Conservation (phyloP, 2,113 vertebrate species). For the Cephalophus harveyi region DNA sequence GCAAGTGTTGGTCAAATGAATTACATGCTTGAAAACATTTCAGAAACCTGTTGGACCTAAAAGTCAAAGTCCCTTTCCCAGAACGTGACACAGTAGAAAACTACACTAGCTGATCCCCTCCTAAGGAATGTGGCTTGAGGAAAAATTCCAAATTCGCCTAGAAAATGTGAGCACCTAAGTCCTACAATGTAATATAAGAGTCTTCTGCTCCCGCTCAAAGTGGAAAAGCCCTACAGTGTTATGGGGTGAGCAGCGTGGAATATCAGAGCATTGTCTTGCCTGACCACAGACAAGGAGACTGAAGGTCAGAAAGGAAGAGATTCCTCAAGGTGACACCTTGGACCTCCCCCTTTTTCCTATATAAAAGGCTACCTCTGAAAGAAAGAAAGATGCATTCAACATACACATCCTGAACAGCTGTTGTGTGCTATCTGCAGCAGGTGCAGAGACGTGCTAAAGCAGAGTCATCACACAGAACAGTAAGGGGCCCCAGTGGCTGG, state of each 20-base stretch:
- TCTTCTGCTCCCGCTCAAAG: neutral
- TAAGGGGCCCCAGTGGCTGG: neutral
- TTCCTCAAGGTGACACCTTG: neutral
- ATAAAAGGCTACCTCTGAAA: neutral
- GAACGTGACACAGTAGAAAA: neutral
- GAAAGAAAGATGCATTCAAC: neutral
- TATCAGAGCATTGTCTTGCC: neutral
- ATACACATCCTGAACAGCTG: neutral
- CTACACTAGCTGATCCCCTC: neutral
- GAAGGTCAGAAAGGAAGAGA: neutral
- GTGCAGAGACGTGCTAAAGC: neutral
- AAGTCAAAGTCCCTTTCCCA: neutral
- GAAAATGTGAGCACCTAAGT: neutral
- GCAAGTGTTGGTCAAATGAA: neutral
- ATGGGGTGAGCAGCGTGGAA: rapidly evolving
- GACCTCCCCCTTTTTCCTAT: neutral
- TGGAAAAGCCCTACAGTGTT: neutral
- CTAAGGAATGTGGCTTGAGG: neutral
- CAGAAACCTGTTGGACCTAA: neutral
- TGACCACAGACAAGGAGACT: neutral
- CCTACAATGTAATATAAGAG: neutral
- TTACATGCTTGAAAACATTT: neutral
- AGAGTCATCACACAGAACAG: neutral
- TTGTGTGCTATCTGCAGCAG: neutral
- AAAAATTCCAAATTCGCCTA: neutral